These are phyloP conservation scores for Cosmorhoe ocellata DNA, from an alignment of 2,888 invertebrate genomes.

Conservation along the genomic window DNA sequence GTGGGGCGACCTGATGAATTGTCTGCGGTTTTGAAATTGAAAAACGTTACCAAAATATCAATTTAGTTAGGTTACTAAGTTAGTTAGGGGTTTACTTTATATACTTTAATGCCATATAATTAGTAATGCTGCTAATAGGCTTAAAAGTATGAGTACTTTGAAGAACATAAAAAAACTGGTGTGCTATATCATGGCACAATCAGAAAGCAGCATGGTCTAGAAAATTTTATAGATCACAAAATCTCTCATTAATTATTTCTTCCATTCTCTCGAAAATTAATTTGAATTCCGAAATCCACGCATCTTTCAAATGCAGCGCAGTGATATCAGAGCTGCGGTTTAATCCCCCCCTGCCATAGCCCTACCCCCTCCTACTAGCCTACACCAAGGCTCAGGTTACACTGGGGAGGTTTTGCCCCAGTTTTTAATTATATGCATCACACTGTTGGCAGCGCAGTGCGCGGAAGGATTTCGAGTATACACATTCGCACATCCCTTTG, in stretches of 20 bases:
- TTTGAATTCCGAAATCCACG: constrained; percentile 24
- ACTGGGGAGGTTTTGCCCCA: constrained; percentile 58
- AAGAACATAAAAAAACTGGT: too few relatives aligned
- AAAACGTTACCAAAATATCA: too few relatives aligned
- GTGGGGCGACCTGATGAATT: constrained; percentile 2
- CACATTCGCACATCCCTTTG: constrained; percentile 18
- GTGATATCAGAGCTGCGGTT: constrained; percentile 65
- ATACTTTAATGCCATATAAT: too few relatives aligned
- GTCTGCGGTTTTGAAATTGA: background rate
- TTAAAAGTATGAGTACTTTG: too few relatives aligned
- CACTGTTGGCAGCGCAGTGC: constrained; percentile 63
- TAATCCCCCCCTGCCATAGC: constrained; percentile 40
- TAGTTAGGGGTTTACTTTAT: too few relatives aligned
- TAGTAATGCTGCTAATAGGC: too few relatives aligned
- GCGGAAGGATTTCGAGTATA: constrained; percentile 65
- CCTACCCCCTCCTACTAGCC: constrained; percentile 27
- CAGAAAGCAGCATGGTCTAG: too few relatives aligned
- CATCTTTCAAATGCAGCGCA: constrained; percentile 52
- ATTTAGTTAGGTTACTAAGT: too few relatives aligned
- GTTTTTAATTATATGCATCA: constrained; percentile 78
- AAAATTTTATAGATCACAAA: too few relatives aligned
- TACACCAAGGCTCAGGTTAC: constrained; percentile 33
- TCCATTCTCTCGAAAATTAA: constrained; percentile 13
- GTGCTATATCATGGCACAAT: too few relatives aligned
- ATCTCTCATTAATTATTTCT: too few relatives aligned